These are phyloP conservation scores for Dolichoris vasculosae DNA, from an alignment of 1,140 invertebrate species.

Conservation along the genomic window DNA sequence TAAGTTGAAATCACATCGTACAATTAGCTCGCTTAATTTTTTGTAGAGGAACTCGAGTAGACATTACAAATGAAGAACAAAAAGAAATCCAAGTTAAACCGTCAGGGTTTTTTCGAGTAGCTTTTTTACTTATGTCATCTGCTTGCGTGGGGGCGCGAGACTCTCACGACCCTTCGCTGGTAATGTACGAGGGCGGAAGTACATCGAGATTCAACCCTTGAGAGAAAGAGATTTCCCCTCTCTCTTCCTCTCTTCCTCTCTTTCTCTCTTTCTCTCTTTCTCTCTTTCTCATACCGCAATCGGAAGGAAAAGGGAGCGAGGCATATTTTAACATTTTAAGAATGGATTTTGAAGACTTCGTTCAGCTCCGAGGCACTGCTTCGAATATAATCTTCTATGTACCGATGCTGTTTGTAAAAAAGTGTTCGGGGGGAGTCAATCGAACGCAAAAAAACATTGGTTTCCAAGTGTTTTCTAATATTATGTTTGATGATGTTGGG, in stretches of 20 bases:
- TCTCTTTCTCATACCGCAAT: not conserved
- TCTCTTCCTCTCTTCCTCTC: conserved; percentile 36
- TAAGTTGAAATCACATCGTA: conserved; percentile 23
- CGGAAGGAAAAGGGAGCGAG: conserved; percentile 5
- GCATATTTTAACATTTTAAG: conserved; percentile 32
- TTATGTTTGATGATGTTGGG: not conserved
- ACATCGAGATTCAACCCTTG: conserved; percentile 56
- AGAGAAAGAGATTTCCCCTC: conserved; percentile 50
- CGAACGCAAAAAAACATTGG: conserved; percentile 45
- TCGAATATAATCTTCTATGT: not conserved
- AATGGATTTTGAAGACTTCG: not conserved
- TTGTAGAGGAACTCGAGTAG: not conserved
- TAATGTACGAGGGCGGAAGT: conserved; percentile 50
- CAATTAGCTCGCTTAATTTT: conserved; percentile 29
- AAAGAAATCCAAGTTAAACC: conserved; percentile 19
- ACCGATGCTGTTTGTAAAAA: conserved; percentile 46
- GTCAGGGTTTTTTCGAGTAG: conserved; percentile 45
- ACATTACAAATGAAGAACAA: not conserved
- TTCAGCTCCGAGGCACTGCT: not conserved
- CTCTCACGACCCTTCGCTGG: conserved; percentile 35
- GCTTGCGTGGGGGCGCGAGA: conserved; percentile 23
- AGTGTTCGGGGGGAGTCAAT: conserved; percentile 36
- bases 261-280: conserved; percentile 52
- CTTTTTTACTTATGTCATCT: conserved; percentile 50
- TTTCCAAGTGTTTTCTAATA: conserved; percentile 54